phyloP scores from a whole-genome alignment of 2,113 vertebrate genomes.

The Tauraco erythrolophus region DNA sequence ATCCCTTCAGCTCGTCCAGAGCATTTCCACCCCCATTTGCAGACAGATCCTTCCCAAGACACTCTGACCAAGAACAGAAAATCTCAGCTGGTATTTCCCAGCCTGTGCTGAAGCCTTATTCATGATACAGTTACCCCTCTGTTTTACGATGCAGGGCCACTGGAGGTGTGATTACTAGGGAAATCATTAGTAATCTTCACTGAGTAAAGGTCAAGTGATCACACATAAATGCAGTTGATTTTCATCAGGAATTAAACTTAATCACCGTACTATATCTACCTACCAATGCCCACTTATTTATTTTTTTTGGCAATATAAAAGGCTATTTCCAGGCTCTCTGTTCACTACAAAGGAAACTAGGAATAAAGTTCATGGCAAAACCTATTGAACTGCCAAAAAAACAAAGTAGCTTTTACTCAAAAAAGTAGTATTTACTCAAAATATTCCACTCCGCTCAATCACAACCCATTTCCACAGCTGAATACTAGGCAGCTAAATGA shows the following conservation, averaged over 20 bases:
- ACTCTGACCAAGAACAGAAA: neutral
- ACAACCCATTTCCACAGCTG: neutral
- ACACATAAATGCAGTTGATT: neutral
- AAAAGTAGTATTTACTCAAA: neutral
- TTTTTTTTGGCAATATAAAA: neutral
- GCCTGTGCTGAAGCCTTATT: neutral
- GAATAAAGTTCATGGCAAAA: neutral
- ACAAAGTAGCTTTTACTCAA: neutral
- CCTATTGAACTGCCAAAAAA: neutral
- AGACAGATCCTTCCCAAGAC: neutral
- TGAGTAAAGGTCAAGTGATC: neutral
- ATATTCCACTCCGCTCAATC: neutral
- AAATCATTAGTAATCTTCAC: neutral
- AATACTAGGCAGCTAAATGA: neutral
- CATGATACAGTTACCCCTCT: neutral
- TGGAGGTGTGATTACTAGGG: neutral
- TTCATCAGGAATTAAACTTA: neutral
- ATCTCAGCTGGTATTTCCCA: neutral
- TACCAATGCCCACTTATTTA: neutral
- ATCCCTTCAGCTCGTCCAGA: neutral
- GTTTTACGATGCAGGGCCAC: fast-evolving
- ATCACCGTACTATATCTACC: neutral
- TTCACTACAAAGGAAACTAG: neutral
- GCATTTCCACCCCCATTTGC: neutral
- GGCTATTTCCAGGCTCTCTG: neutral